Percentiles rank a stretch among this genome's conserved stretches.
Evolutionary conservation across 2,888 invertebrate species (phyloP).

Genomic region (Lasioglossum pauxillum): DNA sequence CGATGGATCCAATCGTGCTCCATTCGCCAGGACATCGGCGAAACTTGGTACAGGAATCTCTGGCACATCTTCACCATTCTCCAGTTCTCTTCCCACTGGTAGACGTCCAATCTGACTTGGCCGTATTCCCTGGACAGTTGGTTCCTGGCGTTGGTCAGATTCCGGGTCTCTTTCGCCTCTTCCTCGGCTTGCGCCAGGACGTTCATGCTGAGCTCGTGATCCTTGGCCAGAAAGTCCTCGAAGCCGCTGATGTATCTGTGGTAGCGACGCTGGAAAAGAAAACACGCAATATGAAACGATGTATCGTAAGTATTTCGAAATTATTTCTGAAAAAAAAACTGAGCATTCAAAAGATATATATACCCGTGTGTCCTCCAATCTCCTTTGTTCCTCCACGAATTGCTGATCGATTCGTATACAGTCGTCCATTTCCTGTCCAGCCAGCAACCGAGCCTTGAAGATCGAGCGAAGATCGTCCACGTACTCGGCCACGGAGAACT

Average conservation of each 20-base stretch:
- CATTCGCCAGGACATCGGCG: conserved; percentile 87
- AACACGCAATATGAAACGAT: too few relatives aligned
- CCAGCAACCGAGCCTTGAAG: conserved; percentile 85
- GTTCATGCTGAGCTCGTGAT: conserved; percentile 87
- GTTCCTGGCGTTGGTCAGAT: conserved; percentile 65
- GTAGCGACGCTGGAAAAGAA: conserved; percentile 75
- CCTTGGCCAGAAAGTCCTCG: conserved; percentile 87
- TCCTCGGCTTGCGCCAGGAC: conserved; percentile 85
- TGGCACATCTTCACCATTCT: conserved; percentile 88
- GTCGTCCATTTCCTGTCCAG: conserved; percentile 85
- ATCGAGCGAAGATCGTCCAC: conserved; percentile 86
- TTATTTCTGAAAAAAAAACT: not conserved
- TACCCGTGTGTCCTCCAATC: conserved; percentile 85
- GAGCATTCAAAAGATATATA: conserved; percentile 2
- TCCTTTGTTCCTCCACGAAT: conserved; percentile 85
- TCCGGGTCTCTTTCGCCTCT: conserved; percentile 83
- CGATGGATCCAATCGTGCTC: conserved; percentile 84
- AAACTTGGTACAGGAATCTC: conserved; percentile 88
- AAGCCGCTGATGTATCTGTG: conserved; percentile 86
- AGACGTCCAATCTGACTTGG: conserved; percentile 83
- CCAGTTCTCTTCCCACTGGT: conserved; percentile 88
- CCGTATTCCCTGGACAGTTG: conserved; percentile 75
- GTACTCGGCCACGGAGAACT: conserved; percentile 87
- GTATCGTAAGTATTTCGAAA: not conserved
- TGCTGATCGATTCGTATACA: conserved; percentile 86